Base-by-base conservation (phyloP, 1,140 invertebrate species). In the Phenacoccus solenopsis region DNA sequence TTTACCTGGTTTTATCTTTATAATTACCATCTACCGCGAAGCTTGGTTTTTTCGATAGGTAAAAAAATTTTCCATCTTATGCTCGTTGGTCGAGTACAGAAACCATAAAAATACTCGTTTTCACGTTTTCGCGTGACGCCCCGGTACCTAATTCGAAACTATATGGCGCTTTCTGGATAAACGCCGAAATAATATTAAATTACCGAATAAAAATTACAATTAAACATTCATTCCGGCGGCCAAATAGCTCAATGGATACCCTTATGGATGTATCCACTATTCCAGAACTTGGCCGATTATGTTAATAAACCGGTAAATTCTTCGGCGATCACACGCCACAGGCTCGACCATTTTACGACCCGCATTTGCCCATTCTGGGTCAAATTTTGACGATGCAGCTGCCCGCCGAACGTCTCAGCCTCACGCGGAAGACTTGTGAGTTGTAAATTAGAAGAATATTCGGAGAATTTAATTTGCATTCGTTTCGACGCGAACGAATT, bases 111-210 rank as follows among this genome's bases (percentile, higher is more conserved):
- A 49, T 49, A 49, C 38, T n/a, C 12, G 38, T 49, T 16, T 49
- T n/a, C 20, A 49, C 5, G 38, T 49, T 49, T 49, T 49, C 20
- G 38, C 38, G 38, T 49, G 38, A n/a, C n/a, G n/a, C n/a, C n/a
- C 38, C 38, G 16, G 38, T 16, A 49, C 13, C 12, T 49, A 49
- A 49, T 49, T n/a, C 38, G 20, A 5, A 7, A n/a, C 5, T n/a
- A 16, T 10, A 16, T 49, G 20, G 20, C 38, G 38, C 38, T 4
- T 16, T 10, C 38, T 13, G 5, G 30, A 32, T 7, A n/a, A 49
- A 49, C n/a, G n/a, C n/a, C n/a, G 38, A 49, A 49, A 49, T 49
- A 49, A n/a, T 49, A 49, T 49, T 49, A 49, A 49, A 49, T 49
- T 49, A 49, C 38, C 38, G n/a, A n/a, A n/a, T n/a, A 16, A 49